These are phyloP conservation scores for Falco columbarius DNA, from an alignment of 2,797 vertebrate genomes.

Conservation along the genomic window DNA sequence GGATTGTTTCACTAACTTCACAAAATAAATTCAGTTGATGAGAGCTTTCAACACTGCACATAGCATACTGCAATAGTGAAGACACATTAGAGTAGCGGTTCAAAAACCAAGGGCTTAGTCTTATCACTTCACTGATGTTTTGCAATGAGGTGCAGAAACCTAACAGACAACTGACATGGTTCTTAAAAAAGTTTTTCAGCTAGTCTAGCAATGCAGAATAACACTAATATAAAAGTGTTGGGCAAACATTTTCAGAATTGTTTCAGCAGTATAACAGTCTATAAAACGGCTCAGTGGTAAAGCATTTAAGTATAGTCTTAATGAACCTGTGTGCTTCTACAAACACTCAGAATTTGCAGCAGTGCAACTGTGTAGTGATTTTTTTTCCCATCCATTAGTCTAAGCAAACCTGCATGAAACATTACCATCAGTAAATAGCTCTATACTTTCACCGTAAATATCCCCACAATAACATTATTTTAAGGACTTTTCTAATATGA, in stretches of 20 bases:
- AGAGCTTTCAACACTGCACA: background rate
- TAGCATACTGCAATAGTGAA: background rate
- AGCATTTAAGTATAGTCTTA: background rate
- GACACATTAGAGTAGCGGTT: fast-evolving
- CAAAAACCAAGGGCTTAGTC: background rate
- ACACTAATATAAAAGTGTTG: fast-evolving
- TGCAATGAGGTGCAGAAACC: background rate
- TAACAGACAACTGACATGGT: background rate
- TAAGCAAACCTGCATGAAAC: background rate
- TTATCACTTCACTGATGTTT: fast-evolving
- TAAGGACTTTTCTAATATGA: background rate
- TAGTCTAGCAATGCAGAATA: background rate
- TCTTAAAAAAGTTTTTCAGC: background rate
- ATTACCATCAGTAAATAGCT: background rate
- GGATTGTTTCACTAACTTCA: background rate
- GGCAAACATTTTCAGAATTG: background rate
- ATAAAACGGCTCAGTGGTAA: background rate
- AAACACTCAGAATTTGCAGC: background rate
- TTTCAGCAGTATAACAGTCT: background rate
- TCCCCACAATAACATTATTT: background rate
- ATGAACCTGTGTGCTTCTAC: background rate
- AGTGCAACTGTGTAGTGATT: background rate
- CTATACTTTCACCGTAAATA: background rate
- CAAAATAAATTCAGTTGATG: background rate
- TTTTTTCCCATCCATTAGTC: background rate